Evolutionary conservation across 2,797 vertebrate genomes (phyloP), one percentile per base, ranked within the genome.

Genomic region (Myotis daubentonii): DNA sequence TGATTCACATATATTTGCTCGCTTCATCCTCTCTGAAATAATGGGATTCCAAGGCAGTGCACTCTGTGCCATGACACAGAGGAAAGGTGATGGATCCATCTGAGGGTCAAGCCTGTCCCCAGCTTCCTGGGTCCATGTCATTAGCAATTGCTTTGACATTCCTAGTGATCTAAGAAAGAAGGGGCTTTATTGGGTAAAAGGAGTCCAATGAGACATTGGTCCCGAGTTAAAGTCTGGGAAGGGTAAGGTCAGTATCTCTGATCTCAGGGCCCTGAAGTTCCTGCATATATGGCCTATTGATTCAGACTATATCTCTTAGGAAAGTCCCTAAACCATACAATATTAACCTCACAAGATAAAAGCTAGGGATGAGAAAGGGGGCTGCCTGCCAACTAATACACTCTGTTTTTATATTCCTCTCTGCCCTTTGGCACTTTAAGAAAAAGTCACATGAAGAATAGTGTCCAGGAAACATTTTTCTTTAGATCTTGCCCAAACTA

Each of bases 381-480:
- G 30, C 30, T 8, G 8, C 3, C n/a, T 57, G 49, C 72, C 66
- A 93, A 60, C 22, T 41, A 70, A 83, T 30, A 76, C 4, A 72
- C 10, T 74, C 47, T 57, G 38, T 38, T 70, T 81, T n/a, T 55
- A 15, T 75, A 30, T 86, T 79, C 94, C 9, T 91, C 20, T 87
- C 6, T 89, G 11, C 23, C 53, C 81, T 65, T 88, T 85, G 72
- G 51, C 75, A 87, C 87, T 96, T 91, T 65, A 84, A 96, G 38
- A 57, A 90, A 84, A 87, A 89, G 30, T 79, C 71, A 60, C 68
- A 41, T 74, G 91, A 91, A 90, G 78, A 92, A 68, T 88, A 87
- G 93, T 62, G 62, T 80, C 71, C 33, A 94, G 70, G 82, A 88
- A 86, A 41, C 94, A 79, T 51, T 96, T 95, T 95, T 57, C 94